Conservation (phyloP, 2,888 invertebrate species). For the Ptychoptera contaminata region DNA sequence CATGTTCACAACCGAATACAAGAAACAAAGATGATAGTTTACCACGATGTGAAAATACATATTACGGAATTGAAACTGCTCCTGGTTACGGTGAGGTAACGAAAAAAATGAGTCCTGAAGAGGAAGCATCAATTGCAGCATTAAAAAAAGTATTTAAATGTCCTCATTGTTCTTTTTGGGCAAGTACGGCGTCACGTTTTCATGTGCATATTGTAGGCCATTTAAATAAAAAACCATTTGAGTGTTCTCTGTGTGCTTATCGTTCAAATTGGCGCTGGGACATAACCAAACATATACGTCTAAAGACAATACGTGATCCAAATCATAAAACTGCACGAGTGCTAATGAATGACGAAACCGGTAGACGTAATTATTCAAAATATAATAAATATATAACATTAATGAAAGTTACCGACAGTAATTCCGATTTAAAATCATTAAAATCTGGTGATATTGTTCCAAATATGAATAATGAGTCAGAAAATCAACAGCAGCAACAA, state of each 20-base stretch:
- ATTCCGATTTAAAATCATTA: constrained; percentile 30
- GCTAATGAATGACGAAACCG: constrained; percentile 82
- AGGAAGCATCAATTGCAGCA: constrained; percentile 45
- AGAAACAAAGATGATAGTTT: constrained; percentile 3
- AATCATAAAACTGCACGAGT: constrained; percentile 69
- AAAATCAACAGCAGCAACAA: constrained; percentile 23
- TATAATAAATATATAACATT: constrained; percentile 78
- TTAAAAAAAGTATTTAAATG: constrained; percentile 78
- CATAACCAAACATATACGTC: constrained; percentile 85
- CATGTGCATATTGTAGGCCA: constrained; percentile 90
- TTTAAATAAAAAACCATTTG: constrained; percentile 83
- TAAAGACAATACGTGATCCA: constrained; percentile 73
- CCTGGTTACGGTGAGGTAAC: constrained; percentile 35
- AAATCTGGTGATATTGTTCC: constrained; percentile 27
- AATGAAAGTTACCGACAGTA: constrained; percentile 41
- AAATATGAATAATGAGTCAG: constrained; percentile 22
- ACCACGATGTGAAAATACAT: constrained; percentile 14
- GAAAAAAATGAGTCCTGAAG: constrained; percentile 45
- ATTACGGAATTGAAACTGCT: constrained; percentile 34
- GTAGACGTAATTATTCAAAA: constrained; percentile 79
- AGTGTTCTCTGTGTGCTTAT: constrained; percentile 86
- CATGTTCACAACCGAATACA: constrained; percentile 17
- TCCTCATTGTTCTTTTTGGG: constrained; percentile 85
- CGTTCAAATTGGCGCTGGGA: constrained; percentile 96
- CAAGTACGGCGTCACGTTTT: constrained; percentile 81